Evolutionary conservation across 2,888 invertebrate genomes (phyloP).

Genomic region (Chaitophorus viminalis): DNA sequence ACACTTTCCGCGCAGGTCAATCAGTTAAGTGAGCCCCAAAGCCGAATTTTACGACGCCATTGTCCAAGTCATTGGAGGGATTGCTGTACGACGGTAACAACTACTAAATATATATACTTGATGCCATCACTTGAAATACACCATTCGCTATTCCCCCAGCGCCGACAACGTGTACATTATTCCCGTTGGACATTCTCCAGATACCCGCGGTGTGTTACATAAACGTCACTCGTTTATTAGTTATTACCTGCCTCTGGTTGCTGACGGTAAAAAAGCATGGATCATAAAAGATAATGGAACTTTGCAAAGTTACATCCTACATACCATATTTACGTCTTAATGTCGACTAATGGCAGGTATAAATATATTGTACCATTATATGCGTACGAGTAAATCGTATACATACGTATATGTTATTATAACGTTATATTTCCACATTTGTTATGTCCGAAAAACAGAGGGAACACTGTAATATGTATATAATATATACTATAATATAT

Average conservation of each 20-base stretch:
- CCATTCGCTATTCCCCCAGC: neutral
- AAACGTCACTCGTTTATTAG: conserved; percentile 21
- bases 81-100: neutral
- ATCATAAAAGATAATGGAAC: conserved; percentile 15
- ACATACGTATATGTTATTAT: too few relatives aligned
- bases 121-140: neutral
- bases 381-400: too few relatives aligned
- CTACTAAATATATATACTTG: neutral
- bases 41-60: conserved; percentile 5
- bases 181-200: conserved; percentile 43
- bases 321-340: neutral
- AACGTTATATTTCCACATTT: too few relatives aligned
- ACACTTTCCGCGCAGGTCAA: neutral
- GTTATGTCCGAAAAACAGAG: too few relatives aligned
- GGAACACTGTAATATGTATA: too few relatives aligned
- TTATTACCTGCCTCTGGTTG: conserved; percentile 6
- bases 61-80: neutral
- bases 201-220: neutral
- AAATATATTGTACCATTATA: too few relatives aligned
- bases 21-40: neutral
- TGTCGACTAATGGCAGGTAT: neutral
- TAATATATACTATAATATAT: too few relatives aligned
- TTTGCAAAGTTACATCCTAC: neutral
- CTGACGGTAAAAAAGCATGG: neutral
- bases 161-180: neutral